phyloP scores from a whole-genome alignment of 2,113 vertebrate species.

The Paracanthobrama guichenoti region DNA sequence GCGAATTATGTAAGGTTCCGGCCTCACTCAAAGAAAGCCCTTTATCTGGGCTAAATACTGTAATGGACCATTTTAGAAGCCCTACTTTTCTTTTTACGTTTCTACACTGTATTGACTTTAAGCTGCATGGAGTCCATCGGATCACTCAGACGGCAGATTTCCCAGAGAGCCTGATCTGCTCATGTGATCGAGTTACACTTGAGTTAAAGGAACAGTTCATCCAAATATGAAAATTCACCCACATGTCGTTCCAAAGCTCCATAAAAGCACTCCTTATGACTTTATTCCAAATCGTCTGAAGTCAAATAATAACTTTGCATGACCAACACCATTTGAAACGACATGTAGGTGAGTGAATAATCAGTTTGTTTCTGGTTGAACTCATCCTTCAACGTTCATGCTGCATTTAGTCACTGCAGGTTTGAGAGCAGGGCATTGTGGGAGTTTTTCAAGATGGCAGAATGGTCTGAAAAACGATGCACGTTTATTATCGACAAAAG shows the following conservation, averaged over 20 bases:
- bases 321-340: neutral
- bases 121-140: conserved; percentile 24
- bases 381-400: neutral
- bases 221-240: neutral
- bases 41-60: conserved; percentile 25
- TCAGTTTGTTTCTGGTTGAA: neutral
- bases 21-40: neutral
- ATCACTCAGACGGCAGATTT: neutral
- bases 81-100: conserved; percentile 32
- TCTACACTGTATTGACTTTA: conserved; percentile 42
- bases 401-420: conserved; percentile 7
- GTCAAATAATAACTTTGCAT: neutral
- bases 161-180: neutral
- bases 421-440: neutral
- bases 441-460: conserved; percentile 3
- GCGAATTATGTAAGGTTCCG: neutral
- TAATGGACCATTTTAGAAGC: conserved; percentile 43
- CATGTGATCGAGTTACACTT: neutral
- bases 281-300: neutral
- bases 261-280: neutral
- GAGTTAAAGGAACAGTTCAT: neutral
- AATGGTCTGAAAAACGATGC: conserved; percentile 57
- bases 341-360: neutral
- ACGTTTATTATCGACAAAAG: conserved; percentile 68
- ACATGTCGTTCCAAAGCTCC: neutral